Percentiles rank a stretch among this genome's conserved stretches.
Conservation (phyloP, 2,113 vertebrate genomes). For the Orycteropus afer region DNA sequence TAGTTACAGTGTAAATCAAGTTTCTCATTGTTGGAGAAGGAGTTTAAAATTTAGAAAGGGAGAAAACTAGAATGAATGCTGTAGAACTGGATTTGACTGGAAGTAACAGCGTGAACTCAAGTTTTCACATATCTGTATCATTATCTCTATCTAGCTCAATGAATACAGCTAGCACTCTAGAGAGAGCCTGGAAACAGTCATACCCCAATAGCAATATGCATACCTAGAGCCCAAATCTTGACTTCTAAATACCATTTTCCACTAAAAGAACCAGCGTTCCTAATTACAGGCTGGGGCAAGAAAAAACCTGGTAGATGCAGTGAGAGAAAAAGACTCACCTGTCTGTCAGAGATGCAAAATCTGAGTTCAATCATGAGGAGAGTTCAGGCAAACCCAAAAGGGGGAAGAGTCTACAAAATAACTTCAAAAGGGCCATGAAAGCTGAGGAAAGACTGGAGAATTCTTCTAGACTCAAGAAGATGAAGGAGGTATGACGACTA, state of each 20-base stretch:
- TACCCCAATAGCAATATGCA: neutral
- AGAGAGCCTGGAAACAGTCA: neutral
- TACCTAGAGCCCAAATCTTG: neutral
- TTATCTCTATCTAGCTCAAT: accelerated
- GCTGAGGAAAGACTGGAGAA: neutral
- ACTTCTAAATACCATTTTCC: neutral
- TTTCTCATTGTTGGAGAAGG: neutral
- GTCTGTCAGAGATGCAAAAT: neutral
- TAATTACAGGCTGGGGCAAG: neutral
- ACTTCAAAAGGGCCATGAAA: neutral
- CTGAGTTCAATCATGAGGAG: too few relatives aligned
- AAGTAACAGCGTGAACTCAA: neutral
- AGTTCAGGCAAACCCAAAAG: neutral
- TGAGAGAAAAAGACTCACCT: neutral
- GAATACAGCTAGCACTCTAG: neutral
- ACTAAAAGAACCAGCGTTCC: neutral
- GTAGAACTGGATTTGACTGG: neutral
- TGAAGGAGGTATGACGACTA: neutral
- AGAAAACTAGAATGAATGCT: neutral
- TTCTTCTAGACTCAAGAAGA: neutral
- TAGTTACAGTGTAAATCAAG: neutral
- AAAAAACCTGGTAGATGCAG: neutral
- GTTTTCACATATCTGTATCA: too few relatives aligned
- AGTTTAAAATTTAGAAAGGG: neutral
- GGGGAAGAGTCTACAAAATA: neutral